Evolutionary conservation across 2,888 invertebrate genomes (phyloP), one percentile per base, ranked within the genome.

Genomic region (Machimus rusticus): DNA sequence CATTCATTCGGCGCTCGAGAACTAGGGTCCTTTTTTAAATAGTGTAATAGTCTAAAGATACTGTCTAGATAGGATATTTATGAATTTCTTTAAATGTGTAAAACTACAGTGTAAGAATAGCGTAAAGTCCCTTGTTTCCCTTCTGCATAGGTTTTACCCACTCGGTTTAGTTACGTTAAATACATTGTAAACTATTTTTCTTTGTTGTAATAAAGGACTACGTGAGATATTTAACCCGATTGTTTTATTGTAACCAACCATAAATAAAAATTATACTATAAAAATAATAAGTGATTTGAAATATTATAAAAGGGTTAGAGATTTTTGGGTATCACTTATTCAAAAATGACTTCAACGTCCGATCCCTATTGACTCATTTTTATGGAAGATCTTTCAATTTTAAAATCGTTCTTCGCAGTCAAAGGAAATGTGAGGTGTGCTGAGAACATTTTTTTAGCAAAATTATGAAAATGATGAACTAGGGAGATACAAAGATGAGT

Each of bases 11-110:
- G 74, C 74, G 43, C 28, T 74, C 39, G 37, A 43, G 57, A 85
- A 46, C 85, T 74, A 74, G 46, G 39, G 74, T 57, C 82, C 82
- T 57, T 85, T 74, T 85, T 85, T 85, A 74, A 85, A 74, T 74
- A 85, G 43, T 39, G 55, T 46, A 86, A 86, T 51, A 86, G 37
- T 74, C 76, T 76, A 86, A 55, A 77, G 16, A 19, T 55, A 86
- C 77, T 86, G 74, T 86, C 77, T 86, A 86, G 86, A 86, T 86
- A 86, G 86, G 86, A 86, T 86, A 86, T 86, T 86, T 86, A 86
- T 86, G 55, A 86, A 86, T 86, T 86, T 86, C 86, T 86, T 86
- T 77, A 86, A 77, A 86, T 86, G 86, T 86, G 86, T 77, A 86
- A 66, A 66, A 86, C 34, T 74, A 77, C 37, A 12, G 23, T 34